These are phyloP conservation scores for Hydroisotoma schaefferi DNA, from an alignment of 2,888 invertebrate genomes.

Conservation along the genomic window DNA sequence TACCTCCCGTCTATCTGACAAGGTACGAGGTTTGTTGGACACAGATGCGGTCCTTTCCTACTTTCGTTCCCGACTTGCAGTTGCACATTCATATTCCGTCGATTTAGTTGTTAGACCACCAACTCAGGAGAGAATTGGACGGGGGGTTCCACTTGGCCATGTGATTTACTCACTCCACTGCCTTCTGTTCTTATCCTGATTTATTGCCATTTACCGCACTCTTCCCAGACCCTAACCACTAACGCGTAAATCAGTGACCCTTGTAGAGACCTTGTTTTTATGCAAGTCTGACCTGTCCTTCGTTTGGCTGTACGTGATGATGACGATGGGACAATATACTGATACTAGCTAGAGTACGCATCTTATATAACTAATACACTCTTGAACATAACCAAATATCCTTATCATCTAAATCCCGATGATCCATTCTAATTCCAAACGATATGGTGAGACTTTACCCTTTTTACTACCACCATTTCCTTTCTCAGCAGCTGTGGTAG, in stretches of 20 bases:
- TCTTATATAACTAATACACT: too few relatives aligned
- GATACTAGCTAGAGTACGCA: too few relatives aligned
- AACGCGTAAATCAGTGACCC: constrained; percentile 37
- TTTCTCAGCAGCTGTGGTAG: too few relatives aligned
- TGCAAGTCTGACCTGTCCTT: constrained; percentile 5
- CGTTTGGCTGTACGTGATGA: too few relatives aligned
- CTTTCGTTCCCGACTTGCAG: background rate
- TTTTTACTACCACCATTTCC: too few relatives aligned
- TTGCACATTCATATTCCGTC: constrained; percentile 3
- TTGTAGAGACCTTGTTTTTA: constrained; percentile 4
- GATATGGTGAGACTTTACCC: too few relatives aligned
- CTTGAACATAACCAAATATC: too few relatives aligned
- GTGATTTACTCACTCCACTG: constrained; percentile 18
- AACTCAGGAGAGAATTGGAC: background rate
- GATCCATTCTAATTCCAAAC: too few relatives aligned
- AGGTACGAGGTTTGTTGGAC: background rate
- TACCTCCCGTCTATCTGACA: background rate
- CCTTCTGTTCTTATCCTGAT: constrained; percentile 27
- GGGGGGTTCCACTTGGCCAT: background rate
- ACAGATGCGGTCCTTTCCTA: background rate
- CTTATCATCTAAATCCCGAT: too few relatives aligned
- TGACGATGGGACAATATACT: too few relatives aligned
- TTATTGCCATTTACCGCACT: constrained; percentile 23
- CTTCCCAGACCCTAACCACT: constrained; percentile 21
- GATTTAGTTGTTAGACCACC: background rate